Base-by-base conservation (phyloP, 2,888 invertebrate genomes). In the Drosophila hamatofila region DNA sequence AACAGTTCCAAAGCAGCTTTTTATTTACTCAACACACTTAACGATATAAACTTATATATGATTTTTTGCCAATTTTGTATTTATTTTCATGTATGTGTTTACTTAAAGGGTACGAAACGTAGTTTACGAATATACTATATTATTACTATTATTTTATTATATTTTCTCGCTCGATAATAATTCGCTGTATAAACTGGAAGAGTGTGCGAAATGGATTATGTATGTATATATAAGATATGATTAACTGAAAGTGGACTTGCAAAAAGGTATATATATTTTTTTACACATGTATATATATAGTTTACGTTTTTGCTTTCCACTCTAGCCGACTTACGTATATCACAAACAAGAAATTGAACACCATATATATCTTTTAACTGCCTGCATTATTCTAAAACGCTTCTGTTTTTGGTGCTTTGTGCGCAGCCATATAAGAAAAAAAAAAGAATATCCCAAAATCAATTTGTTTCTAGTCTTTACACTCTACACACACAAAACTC, bases 51-150 rank as follows among this genome's bases (percentile, higher is more conserved):
- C 12, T 16, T 56, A 54, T 60, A 54, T 60, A 63, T 48, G 35
- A 52, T 56, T 57, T 57, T 56, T 74, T 88, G 88, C 84, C 84
- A 88, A 85, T 81, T 84, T 79, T 83, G 84, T 84, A 84, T 84
- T 88, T 85, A 88, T 85, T 84, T 78, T 55, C 56, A 68, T 63
- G 57, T 65, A 62, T 85, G 78, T 80, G 73, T 65, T 72, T 65
- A 76, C 69, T 67, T 71, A 57, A 72, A 57, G 52, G 59, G 35
- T 74, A 55, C 54, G 39, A 63, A 57, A 49, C 54, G 33, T 59
- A 56, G 58, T 23, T 37, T 70, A 65, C 54, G 52, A 65, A 55
- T 49, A 49, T 30, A 49, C 35, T 16, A 14, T 37, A 37, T 37
- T n/a, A 37, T 18, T 23, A 23, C 5, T 21, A 3, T 21, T 42